These are phyloP conservation scores for Calidris pugnax DNA, from an alignment of 2,113 vertebrate genomes.

Conservation along the genomic window DNA sequence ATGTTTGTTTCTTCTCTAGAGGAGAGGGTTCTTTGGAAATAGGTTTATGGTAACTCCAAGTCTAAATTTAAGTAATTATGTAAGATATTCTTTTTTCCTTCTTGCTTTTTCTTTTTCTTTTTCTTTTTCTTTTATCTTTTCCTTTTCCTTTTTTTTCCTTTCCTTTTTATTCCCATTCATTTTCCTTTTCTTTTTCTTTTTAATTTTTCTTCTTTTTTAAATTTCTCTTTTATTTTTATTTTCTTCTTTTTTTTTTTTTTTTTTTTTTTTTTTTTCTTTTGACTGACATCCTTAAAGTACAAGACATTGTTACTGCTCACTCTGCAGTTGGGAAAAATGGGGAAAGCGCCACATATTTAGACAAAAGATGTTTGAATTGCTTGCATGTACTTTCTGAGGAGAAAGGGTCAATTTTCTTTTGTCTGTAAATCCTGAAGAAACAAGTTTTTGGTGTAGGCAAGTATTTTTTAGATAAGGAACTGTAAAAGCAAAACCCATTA, in stretches of 20 bases:
- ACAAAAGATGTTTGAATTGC: not conserved
- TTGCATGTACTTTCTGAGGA: not conserved
- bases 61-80: not conserved
- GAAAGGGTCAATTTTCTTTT: not conserved
- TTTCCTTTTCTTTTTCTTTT: accelerated
- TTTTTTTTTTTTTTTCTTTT: not conserved
- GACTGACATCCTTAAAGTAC: not conserved
- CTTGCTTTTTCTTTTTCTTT: accelerated
- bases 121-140: accelerated
- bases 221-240: accelerated
- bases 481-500: not conserved
- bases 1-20: not conserved
- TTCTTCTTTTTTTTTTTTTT: accelerated
- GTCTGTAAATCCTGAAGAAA: not conserved
- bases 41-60: not conserved
- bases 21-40: not conserved
- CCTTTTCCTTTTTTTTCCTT: accelerated
- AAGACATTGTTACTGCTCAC: not conserved
- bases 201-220: accelerated
- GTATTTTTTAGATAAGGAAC: not conserved
- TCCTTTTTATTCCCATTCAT: no score
- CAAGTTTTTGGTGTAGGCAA: not conserved
- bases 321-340: not conserved
- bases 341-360: not conserved
- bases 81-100: accelerated